Base-by-base conservation (phyloP, 2,888 invertebrate species). In the Rosalia funebris region DNA sequence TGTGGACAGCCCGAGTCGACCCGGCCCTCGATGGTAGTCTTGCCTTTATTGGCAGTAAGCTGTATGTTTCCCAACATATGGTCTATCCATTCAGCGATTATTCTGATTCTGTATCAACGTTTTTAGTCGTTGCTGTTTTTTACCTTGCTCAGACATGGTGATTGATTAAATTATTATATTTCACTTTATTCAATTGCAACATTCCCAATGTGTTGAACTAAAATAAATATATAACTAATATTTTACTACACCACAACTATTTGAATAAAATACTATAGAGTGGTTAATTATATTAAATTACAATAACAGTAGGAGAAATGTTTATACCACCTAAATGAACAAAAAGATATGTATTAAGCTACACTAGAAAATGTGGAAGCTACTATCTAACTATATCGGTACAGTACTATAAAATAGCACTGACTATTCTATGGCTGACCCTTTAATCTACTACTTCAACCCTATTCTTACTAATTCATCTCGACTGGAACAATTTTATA, bases 351-450 rank as follows among this genome's bases (percentile, higher is more conserved):
- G n/a, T n/a, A n/a, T n/a, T n/a, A n/a, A n/a, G n/a, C n/a, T n/a
- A n/a, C n/a, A n/a, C 56, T 56, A 46, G 7, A 37, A 45, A 39
- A 25, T 25, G 9, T 25, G n/a, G n/a, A n/a, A n/a, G n/a, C n/a
- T n/a, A n/a, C n/a, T n/a, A n/a, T n/a, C n/a, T n/a, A n/a, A n/a
- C n/a, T n/a, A n/a, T n/a, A n/a, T n/a, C n/a, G n/a, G n/a, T n/a
- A n/a, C n/a, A n/a, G n/a, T n/a, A n/a, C n/a, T n/a, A n/a, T n/a
- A n/a, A n/a, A n/a, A n/a, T n/a, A n/a, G n/a, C n/a, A n/a, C n/a
- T n/a, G n/a, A n/a, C n/a, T n/a, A n/a, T n/a, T n/a, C n/a, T n/a
- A n/a, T n/a, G n/a, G n/a, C n/a, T n/a, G n/a, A n/a, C n/a, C n/a
- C n/a, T n/a, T n/a, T n/a, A n/a, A n/a, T n/a, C n/a, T n/a, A n/a